Evolutionary conservation across 2,797 vertebrate genomes (phyloP).

Genomic region (Crypturellus tataupa): DNA sequence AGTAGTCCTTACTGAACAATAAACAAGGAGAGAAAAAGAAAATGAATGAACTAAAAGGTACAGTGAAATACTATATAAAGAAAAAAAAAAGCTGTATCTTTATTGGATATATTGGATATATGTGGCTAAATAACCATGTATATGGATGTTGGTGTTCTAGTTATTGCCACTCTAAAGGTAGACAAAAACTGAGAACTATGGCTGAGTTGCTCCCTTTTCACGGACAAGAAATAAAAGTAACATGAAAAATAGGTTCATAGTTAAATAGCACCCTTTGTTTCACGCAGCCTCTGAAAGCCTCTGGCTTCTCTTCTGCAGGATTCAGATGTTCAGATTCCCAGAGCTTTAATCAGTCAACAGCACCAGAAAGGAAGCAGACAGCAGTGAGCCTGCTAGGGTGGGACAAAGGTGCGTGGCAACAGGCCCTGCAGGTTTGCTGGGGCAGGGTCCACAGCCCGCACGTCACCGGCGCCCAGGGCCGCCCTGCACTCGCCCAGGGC

Average conservation of each 20-base stretch:
- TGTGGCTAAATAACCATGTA: too few relatives aligned
- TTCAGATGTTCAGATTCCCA: background rate
- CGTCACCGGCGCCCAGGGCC: rapidly evolving
- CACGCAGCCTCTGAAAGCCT: background rate
- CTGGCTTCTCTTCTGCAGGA: background rate
- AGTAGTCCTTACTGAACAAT: background rate
- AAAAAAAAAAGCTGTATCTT: background rate
- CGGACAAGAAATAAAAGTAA: background rate
- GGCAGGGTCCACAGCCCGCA: background rate
- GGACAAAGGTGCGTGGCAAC: background rate
- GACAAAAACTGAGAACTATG: background rate
- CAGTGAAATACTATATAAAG: background rate
- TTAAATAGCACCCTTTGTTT: background rate
- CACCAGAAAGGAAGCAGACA: background rate
- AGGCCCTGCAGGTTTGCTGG: rapidly evolving
- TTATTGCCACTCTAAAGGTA: background rate
- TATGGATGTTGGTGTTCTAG: background rate
- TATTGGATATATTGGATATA: too few relatives aligned
- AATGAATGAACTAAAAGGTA: background rate
- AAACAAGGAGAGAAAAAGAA: background rate
- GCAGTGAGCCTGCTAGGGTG: background rate
- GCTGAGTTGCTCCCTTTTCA: background rate
- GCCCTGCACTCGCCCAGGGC: background rate
- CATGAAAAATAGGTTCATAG: background rate
- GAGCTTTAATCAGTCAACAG: background rate